Percentiles rank a stretch among this genome's conserved stretches.
Conservation (phyloP, 2,113 vertebrate species). For the Rhynchomys soricoides region DNA sequence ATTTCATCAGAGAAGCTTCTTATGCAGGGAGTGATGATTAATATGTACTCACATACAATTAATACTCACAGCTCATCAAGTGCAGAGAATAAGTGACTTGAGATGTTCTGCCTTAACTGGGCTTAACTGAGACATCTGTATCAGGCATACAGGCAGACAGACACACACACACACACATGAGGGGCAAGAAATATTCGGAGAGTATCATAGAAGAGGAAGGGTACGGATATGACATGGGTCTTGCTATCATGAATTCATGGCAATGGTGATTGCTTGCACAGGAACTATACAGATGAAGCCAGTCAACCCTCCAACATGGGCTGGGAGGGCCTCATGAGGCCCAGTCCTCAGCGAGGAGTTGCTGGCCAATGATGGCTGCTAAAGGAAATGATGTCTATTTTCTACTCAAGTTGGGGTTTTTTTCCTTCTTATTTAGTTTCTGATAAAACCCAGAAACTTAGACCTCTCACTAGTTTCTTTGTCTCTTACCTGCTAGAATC, state of each 20-base stretch:
- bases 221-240: neutral
- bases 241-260: neutral
- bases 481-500: neutral
- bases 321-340: neutral
- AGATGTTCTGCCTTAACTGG: neutral
- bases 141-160: neutral
- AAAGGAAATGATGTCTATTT: neutral
- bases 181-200: neutral
- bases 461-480: neutral
- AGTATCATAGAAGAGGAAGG: neutral
- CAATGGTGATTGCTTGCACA: neutral
- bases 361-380: neutral
- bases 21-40: neutral
- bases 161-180: neutral
- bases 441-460: neutral
- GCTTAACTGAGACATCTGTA: neutral
- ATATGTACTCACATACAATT: too few relatives aligned
- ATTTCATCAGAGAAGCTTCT: neutral
- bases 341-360: neutral
- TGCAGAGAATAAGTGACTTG: neutral
- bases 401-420: neutral
- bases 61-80: neutral
- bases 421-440: neutral
- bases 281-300: neutral
- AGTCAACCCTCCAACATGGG: neutral